Evolutionary conservation across 2,888 invertebrate genomes (phyloP).

Genomic region (Zootermopsis nevadensis): DNA sequence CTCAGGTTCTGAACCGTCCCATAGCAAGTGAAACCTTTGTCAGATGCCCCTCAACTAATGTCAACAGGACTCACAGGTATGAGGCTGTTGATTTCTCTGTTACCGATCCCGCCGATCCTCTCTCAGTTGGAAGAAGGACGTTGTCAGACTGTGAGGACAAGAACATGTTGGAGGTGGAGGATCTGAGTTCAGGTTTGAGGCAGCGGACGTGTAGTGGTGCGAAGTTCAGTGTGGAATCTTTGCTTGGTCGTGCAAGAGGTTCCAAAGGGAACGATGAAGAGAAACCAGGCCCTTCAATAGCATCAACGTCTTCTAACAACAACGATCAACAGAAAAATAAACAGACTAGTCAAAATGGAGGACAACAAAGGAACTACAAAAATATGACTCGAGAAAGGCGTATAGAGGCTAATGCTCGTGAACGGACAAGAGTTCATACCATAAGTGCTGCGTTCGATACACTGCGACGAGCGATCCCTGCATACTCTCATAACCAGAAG

Average conservation of each 20-base stretch:
- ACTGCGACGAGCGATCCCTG: conserved; percentile 83
- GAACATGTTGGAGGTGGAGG: background rate
- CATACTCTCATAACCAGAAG: conserved; percentile 94
- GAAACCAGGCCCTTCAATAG: conserved; percentile 42
- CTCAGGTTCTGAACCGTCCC: background rate
- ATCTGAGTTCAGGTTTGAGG: conserved; percentile 10
- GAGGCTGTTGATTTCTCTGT: conserved; percentile 15
- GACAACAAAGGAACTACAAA: conserved; percentile 88
- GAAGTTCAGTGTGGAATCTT: conserved; percentile 47
- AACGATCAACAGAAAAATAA: conserved; percentile 53
- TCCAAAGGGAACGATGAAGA: background rate
- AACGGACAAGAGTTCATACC: conserved; percentile 92
- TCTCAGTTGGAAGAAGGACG: conserved; percentile 5
- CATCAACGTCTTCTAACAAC: conserved; percentile 49
- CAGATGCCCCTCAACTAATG: background rate
- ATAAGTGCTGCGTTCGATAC: conserved; percentile 96
- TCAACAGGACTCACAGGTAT: background rate
- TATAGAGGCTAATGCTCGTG: conserved; percentile 94
- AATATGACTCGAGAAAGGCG: conserved; percentile 94
- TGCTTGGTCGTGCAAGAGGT: conserved; percentile 36
- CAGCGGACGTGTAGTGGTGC: conserved; percentile 18
- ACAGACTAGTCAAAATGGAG: conserved; percentile 1
- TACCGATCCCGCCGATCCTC: background rate
- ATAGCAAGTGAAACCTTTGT: conserved; percentile 5
- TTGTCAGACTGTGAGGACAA: conserved; percentile 8